Conservation (phyloP, 2,797 vertebrate genomes). For the Ctenosaura bakeri region DNA sequence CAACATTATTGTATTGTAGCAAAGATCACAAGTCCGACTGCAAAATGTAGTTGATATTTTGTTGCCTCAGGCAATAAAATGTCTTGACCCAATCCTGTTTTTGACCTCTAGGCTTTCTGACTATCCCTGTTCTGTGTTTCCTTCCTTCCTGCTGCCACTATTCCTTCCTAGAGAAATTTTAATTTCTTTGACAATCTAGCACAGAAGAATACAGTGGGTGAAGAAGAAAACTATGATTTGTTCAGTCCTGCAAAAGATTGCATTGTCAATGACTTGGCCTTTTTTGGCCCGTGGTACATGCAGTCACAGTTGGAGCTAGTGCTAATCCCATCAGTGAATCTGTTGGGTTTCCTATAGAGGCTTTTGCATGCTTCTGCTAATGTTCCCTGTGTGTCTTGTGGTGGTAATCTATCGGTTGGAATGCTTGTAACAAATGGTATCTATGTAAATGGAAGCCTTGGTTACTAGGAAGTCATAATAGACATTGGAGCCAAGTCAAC, state of each 20-base stretch:
- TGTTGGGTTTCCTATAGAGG: conserved; percentile 17
- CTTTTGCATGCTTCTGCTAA: conserved; percentile 24
- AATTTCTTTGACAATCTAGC: not conserved
- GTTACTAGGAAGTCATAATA: conserved; percentile 36
- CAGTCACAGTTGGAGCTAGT: conserved; percentile 6
- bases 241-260: not conserved
- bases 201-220: not conserved
- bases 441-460: conserved; percentile 38
- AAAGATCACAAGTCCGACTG: too few species aligned
- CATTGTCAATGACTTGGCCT: not conserved
- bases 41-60: not conserved
- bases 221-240: not conserved
- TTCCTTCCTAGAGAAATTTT: not conserved
- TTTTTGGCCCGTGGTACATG: not conserved
- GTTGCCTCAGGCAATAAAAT: not conserved
- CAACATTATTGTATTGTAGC: too few species aligned
- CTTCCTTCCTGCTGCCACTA: not conserved
- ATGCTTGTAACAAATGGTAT: conserved; percentile 37
- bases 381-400: conserved; percentile 11
- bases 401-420: conserved; percentile 18
- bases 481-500: conserved; percentile 14
- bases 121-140: not conserved
- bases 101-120: not conserved
- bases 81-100: not conserved
- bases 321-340: not conserved